Base-by-base conservation (phyloP, 2,797 vertebrate species). In the Coluber constrictor region DNA sequence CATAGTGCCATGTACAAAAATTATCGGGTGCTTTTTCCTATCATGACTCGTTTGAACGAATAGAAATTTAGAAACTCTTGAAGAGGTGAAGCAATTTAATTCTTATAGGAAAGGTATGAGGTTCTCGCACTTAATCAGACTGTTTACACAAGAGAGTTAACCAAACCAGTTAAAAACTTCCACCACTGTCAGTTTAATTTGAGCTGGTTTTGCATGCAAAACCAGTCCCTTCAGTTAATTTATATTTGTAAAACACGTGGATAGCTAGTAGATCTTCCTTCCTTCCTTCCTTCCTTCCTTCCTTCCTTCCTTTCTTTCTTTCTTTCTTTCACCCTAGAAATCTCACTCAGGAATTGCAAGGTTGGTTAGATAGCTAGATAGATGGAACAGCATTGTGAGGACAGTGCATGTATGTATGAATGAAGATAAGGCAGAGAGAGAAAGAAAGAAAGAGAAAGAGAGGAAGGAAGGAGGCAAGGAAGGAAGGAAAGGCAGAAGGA, bases 251-350 rank as follows among this genome's bases (percentile, higher is more conserved):
- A 32, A 94, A 29, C 51, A 79, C 29, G 57, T 86, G 57, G 86
- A 90, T 37, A 70, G 91, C 1, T 55, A 55, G 89, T 96, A 9
- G 96, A 94, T 94, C 37, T 37, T 37, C 90, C 94, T 94, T 89
- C 94, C 93, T 23, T 20, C 7, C 10, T 12, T 55, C 2, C 10
- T 12, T 54, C 2, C 9, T 11, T 54, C 2, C 37, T 8, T 51
- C 1, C 47, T 47, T 47, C 0, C 47, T 47, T 94, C 96, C 97
- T 95, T 60, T 90, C 94, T 94, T 89, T 94, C 93, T 57, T 15
- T n/a, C 2, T n/a, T 70, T 90, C 94, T 94, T 90, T 94, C 94
- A 96, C 95, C 95, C 95, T 96, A 94, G 95, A 97, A 96, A 97
- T 96, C 95, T 96, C 92, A 94, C 91, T 43, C 88, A 90, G 47